Percentiles rank a stretch among this genome's conserved stretches.
phyloP scores from a whole-genome alignment of 1,140 invertebrate genomes.

The Anthonomus grandis region DNA sequence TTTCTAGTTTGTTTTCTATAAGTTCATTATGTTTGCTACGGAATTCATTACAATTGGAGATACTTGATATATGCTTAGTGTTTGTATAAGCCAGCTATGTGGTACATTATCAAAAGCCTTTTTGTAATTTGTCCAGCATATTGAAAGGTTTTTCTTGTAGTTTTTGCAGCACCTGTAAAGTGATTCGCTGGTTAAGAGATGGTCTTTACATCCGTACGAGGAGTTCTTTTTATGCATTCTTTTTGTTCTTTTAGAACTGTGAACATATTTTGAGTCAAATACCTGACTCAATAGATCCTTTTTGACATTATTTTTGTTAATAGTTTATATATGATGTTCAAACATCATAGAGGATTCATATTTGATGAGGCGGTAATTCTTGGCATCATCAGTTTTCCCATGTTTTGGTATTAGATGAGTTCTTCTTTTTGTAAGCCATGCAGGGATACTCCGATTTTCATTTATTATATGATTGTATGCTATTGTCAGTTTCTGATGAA shows the following conservation, averaged over 20 bases:
- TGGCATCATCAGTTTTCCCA: too few relatives aligned
- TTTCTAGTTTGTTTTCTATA: neutral
- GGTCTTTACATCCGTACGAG: too few relatives aligned
- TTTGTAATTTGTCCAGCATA: neutral
- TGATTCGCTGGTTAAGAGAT: neutral
- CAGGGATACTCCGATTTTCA: too few relatives aligned
- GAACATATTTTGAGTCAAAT: neutral
- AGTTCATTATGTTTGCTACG: neutral
- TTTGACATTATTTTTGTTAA: too few relatives aligned
- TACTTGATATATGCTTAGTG: neutral
- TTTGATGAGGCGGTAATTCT: too few relatives aligned
- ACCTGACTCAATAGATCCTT: neutral
- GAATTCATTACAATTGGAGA: neutral
- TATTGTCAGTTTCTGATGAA: too few relatives aligned
- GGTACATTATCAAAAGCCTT: neutral
- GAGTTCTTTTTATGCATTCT: too few relatives aligned
- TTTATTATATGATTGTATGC: too few relatives aligned
- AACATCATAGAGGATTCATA: too few relatives aligned
- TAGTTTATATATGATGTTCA: too few relatives aligned
- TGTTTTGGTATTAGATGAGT: too few relatives aligned
- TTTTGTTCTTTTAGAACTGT: neutral
- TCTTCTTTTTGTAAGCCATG: too few relatives aligned
- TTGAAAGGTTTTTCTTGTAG: neutral
- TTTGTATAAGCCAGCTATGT: conserved; percentile 2
- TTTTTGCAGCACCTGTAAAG: neutral